Evolutionary conservation across 2,113 vertebrate genomes (phyloP), one percentile per base, ranked within the genome.

Genomic region (Nansenia antarctica): DNA sequence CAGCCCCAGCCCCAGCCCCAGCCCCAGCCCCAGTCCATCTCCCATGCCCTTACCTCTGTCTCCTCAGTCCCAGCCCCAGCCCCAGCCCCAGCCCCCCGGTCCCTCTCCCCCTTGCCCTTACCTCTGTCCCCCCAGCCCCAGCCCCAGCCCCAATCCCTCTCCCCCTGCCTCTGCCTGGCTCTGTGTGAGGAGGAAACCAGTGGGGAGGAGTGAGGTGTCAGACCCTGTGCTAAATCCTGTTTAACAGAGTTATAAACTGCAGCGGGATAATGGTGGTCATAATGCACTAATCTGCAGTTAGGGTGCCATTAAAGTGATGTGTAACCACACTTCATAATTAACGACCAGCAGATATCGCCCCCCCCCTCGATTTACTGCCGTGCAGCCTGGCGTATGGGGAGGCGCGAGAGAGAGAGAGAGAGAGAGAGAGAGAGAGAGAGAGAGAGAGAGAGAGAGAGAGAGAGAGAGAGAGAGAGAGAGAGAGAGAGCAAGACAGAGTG

Each of bases 161-260:
- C 34, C 32, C 64, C 66, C 32, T 9, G 14, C 15, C n/a, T 29
- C 31, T 20, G 32, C 24, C 53, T 69, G 53, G 20, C 54, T 52
- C 6, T 0, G 20, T 47, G 60, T 34, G 52, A 54, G 2, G 4
- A 53, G 26, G 42, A 63, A 60, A 79, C 20, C 31, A 76, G 76
- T 27, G 1, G 74, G 81, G 77, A 59, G 69, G 69, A 39, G 60
- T 39, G 61, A 35, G 42, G 52, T 42, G 65, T 64, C 49, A 80
- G 32, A 37, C 61, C 58, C 63, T 34, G 58, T 54, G 69, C 76
- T 76, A 80, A 85, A 79, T 86, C 73, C 81, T 80, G 74, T 69
- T 81, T 81, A 84, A 82, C 77, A 70, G 74, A 79, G 77, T 90
- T 87, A 86, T 84, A 87, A 84, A 85, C 79, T 62, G 77, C 62